A percentile compares a stretch with the other conserved stretches of the same genome.
These are phyloP conservation scores for Aporophyla nigra DNA, from an alignment of 2,888 invertebrate genomes.

Conservation along the genomic window DNA sequence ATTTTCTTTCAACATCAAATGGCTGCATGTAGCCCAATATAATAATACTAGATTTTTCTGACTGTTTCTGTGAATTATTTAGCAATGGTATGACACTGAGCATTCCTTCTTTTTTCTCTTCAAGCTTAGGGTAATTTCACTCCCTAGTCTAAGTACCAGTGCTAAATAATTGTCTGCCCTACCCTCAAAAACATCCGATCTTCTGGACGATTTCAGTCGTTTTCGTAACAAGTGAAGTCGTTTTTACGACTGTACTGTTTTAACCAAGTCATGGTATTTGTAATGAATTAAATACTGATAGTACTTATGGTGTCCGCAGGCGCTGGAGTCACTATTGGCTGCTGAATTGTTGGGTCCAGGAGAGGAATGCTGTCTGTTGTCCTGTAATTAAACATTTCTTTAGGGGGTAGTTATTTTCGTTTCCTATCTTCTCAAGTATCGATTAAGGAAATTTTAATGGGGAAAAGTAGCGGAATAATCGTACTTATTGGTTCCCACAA, in stretches of 20 bases:
- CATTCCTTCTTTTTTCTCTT: too few relatives aligned
- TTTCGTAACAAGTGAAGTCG: constrained; percentile 19
- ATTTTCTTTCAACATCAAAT: neutral
- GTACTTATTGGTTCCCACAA: neutral
- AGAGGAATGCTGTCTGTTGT: constrained; percentile 89
- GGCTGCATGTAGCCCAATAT: neutral
- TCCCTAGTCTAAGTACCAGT: neutral
- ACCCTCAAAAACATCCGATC: neutral
- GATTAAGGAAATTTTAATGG: neutral
- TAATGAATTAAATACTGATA: constrained; percentile 84
- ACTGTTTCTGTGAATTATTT: constrained; percentile 11
- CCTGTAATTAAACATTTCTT: constrained; percentile 67
- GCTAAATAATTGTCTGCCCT: neutral
- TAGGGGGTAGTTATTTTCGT: neutral
- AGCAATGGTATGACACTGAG: neutral
- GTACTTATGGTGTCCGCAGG: constrained; percentile 89
- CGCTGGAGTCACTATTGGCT: constrained; percentile 83
- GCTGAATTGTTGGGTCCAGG: constrained; percentile 85
- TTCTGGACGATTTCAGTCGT: constrained; percentile 28
- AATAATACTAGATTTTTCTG: neutral
- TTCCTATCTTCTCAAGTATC: neutral
- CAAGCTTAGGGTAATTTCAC: neutral
- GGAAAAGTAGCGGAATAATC: neutral
- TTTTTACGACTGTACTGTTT: constrained; percentile 29
- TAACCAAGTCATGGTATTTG: neutral